Conservation (phyloP, 2,113 vertebrate genomes). For the Hippocampus mohnikei region DNA sequence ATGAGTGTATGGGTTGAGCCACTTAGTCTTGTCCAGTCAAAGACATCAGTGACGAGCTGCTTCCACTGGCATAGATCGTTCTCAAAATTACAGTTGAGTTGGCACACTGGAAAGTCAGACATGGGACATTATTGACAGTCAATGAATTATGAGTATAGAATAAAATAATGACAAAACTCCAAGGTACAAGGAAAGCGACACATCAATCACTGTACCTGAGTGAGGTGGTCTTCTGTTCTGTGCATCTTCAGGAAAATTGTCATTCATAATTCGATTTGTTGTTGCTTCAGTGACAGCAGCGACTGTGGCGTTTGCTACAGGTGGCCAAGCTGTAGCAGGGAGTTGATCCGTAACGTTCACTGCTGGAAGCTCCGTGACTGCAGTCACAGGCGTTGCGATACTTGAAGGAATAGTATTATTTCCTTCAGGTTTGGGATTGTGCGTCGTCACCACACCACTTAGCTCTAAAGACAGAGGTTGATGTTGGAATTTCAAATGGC, state of each 20-base stretch:
- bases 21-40: constrained; percentile 45
- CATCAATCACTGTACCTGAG: constrained; percentile 12
- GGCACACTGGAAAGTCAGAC: constrained; percentile 24
- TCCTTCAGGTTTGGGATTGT: background rate
- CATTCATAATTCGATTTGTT: background rate
- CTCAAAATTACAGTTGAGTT: constrained; percentile 43
- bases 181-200: background rate
- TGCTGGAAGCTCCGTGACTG: constrained; percentile 8
- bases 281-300: background rate
- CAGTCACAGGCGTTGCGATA: background rate
- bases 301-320: background rate
- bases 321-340: background rate
- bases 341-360: background rate
- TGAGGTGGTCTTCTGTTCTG: background rate
- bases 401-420: background rate
- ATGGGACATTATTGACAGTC: background rate
- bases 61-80: constrained; percentile 39
- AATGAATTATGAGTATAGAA: background rate
- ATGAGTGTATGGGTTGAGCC: constrained; percentile 31
- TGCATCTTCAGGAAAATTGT: constrained; percentile 5
- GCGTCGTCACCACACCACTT: background rate
- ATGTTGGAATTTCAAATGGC: too few relatives aligned
- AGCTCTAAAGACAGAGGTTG: constrained; percentile 6
- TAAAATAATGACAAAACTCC: too few relatives aligned
- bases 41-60: constrained; percentile 32